Conservation (phyloP, 1,140 invertebrate species). For the Polypedilum vanderplanki region DNA sequence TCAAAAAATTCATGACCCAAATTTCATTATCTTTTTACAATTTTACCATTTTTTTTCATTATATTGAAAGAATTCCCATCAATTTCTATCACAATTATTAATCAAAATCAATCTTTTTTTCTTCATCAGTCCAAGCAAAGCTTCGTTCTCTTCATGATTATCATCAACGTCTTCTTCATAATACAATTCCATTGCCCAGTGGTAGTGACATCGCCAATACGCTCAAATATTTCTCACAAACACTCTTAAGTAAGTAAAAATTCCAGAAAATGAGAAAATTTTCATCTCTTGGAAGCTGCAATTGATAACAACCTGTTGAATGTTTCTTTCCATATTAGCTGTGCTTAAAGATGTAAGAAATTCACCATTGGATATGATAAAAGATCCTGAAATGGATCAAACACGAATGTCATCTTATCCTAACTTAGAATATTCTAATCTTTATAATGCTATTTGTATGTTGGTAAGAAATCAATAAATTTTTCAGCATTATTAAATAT, state of each 20-base stretch:
- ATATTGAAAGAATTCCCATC: no score
- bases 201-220: slow-evolving; percentile 95
- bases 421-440: slow-evolving; percentile 88
- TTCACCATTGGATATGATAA: slow-evolving; percentile 83
- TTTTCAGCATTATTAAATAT: not conserved
- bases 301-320: not conserved
- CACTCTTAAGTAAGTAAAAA: slow-evolving; percentile 75
- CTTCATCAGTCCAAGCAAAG: slow-evolving; percentile 86
- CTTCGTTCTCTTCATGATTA: slow-evolving; percentile 93
- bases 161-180: slow-evolving; percentile 86
- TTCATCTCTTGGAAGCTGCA: slow-evolving; percentile 26
- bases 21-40: no score
- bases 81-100: not conserved
- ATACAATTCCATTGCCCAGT: slow-evolving; percentile 82
- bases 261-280: slow-evolving; percentile 30
- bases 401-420: slow-evolving; percentile 84
- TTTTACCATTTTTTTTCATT: no score
- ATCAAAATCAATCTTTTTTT: slow-evolving; percentile 34
- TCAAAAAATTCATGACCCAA: no score
- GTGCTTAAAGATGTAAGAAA: slow-evolving; percentile 91
- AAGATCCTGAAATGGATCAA: slow-evolving; percentile 73
- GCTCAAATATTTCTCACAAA: slow-evolving; percentile 96
- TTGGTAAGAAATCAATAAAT: slow-evolving; percentile 43
- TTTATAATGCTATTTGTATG: slow-evolving; percentile 81
- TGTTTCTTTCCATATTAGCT: slow-evolving; percentile 50